Percentiles rank a stretch among this genome's conserved stretches.
Conservation (phyloP, 2,888 invertebrate genomes). For the Torymus aiolomorphi region DNA sequence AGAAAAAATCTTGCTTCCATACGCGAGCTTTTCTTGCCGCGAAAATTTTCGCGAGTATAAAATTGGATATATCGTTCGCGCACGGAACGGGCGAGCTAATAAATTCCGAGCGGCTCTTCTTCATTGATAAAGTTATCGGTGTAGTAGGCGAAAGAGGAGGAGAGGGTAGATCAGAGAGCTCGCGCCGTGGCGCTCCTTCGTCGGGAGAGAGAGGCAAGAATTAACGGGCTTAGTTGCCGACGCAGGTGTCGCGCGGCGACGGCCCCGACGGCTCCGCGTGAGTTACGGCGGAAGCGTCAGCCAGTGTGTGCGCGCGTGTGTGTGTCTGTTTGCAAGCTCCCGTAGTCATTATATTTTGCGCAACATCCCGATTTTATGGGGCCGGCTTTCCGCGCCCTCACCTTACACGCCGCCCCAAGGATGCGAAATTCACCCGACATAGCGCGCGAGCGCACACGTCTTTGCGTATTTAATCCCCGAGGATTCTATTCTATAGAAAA, state of each 20-base stretch:
- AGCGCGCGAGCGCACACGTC: not conserved
- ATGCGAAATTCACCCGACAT: conserved; percentile 8
- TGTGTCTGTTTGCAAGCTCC: not conserved
- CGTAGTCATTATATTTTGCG: conserved; percentile 72
- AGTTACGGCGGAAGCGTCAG: conserved; percentile 73
- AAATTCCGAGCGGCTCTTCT: not conserved
- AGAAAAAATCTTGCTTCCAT: not conserved
- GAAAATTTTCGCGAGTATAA: not conserved
- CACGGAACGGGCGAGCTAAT: no score
- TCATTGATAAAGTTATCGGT: conserved; percentile 29
- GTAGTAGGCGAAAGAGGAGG: not conserved
- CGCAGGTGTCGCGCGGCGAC: conserved; percentile 71
- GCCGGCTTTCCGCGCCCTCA: conserved; percentile 43
- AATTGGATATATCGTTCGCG: no score
- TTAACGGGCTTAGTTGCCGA: conserved; percentile 76
- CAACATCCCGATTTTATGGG: conserved; percentile 76
- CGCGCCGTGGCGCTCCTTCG: no score
- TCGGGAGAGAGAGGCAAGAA: conserved; percentile 64
- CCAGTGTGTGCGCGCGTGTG: conserved; percentile 60
- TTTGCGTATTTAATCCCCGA: not conserved
- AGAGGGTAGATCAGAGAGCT: no score
- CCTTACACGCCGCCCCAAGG: not conserved
- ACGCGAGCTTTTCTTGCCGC: not conserved
- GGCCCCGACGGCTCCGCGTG: conserved; percentile 59
- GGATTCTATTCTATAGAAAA: not conserved